Evolutionary conservation across 2,888 invertebrate genomes (phyloP).

Genomic region (Caenorhabditis drosophilae): DNA sequence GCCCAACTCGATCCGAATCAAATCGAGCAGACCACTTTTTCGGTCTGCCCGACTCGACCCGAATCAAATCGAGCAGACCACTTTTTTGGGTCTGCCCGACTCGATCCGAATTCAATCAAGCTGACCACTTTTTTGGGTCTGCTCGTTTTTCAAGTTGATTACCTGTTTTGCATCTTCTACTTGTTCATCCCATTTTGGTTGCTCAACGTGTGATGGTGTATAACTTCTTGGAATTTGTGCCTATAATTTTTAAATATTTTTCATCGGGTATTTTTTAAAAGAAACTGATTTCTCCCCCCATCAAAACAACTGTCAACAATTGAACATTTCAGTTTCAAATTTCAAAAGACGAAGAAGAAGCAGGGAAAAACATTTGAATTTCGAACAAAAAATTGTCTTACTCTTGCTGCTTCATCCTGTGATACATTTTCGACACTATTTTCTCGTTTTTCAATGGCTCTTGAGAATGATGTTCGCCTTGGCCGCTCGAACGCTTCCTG

Average conservation of each 20-base stretch:
- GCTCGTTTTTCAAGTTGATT: too few relatives aligned
- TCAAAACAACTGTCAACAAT: background rate
- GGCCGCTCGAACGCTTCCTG: constrained; percentile 64
- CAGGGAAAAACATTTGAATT: too few relatives aligned
- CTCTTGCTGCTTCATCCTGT: constrained; percentile 34
- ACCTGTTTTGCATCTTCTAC: constrained; percentile 60
- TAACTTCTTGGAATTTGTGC: constrained; percentile 21
- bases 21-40: too few relatives aligned
- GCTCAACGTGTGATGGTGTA: constrained; percentile 18
- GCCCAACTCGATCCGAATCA: too few relatives aligned
- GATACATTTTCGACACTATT: constrained; percentile 41
- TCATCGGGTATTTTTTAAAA: background rate
- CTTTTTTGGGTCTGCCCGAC: too few relatives aligned
- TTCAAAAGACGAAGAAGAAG: background rate
- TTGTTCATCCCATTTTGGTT: constrained; percentile 63
- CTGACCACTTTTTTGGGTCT: too few relatives aligned
- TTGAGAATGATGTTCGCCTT: constrained; percentile 40
- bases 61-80: too few relatives aligned
- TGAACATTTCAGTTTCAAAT: background rate
- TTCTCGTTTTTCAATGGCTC: constrained; percentile 42
- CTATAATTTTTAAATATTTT: background rate
- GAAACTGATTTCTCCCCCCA: background rate
- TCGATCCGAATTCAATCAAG: too few relatives aligned
- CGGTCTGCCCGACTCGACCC: too few relatives aligned
- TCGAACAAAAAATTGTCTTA: background rate